Conservation (phyloP, 2,888 invertebrate species). For the Amblyjoppa fuscipennis region DNA sequence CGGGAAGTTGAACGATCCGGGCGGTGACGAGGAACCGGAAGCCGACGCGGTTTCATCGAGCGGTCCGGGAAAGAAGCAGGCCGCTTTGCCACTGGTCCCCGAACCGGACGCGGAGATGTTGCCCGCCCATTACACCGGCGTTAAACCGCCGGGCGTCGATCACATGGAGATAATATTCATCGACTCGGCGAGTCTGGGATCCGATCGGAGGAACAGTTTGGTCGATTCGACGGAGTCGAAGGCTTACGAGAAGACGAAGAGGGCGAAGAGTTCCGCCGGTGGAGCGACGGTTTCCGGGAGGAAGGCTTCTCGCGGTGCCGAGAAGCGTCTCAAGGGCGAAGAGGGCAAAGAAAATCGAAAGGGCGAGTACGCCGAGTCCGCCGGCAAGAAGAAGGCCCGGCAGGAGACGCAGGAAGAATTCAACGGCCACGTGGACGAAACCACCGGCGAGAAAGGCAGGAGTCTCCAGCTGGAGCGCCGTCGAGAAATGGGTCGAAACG, state of each 20-base stretch:
- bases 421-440: constrained; percentile 89
- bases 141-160: constrained; percentile 82
- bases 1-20: constrained; percentile 81
- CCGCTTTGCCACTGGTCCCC: constrained; percentile 78
- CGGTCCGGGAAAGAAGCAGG: constrained; percentile 70
- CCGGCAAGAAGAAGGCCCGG: constrained; percentile 81
- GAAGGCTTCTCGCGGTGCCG: constrained; percentile 86
- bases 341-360: constrained; percentile 87
- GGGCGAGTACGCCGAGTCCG: constrained; percentile 84
- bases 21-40: constrained; percentile 25
- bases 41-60: constrained; percentile 14
- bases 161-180: constrained; percentile 79
- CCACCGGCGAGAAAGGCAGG: constrained; percentile 87
- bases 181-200: constrained; percentile 48
- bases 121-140: constrained; percentile 80
- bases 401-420: constrained; percentile 85
- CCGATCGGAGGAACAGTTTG: constrained; percentile 25
- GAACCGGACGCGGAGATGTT: constrained; percentile 83
- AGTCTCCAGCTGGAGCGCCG: constrained; percentile 87
- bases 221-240: constrained; percentile 36
- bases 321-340: constrained; percentile 87
- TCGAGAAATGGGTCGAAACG: constrained; percentile 93
- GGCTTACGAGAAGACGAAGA: neutral
- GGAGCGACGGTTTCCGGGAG: constrained; percentile 85
- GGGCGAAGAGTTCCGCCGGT: constrained; percentile 77